Conservation (phyloP, 1,140 invertebrate species). For the Aphelenchoides avenae region DNA sequence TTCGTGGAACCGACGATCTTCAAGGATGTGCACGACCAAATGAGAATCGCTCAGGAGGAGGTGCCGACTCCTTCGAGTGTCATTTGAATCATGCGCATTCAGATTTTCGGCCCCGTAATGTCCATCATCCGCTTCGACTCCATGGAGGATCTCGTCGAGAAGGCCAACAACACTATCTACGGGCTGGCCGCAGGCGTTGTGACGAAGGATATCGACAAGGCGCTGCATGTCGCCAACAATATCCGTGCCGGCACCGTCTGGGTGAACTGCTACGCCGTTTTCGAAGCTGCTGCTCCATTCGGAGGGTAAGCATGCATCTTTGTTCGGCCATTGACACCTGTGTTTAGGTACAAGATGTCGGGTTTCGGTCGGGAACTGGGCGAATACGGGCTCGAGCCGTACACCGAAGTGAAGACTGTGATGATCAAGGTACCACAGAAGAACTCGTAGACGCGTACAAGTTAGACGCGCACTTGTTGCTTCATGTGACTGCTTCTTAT, state of each 20-base stretch:
- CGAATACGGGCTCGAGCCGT: constrained; percentile 54
- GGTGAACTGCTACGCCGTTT: constrained; percentile 35
- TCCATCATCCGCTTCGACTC: constrained; percentile 81
- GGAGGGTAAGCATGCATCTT: too few species aligned
- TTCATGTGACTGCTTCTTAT: too few species aligned
- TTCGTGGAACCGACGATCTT: constrained; percentile 94
- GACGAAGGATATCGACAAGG: constrained; percentile 66
- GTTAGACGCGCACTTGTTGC: too few species aligned
- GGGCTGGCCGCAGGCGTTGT: constrained; percentile 72
- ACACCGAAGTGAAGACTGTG: constrained; percentile 57
- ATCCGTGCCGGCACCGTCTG: constrained; percentile 88
- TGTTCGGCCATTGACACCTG: too few species aligned
- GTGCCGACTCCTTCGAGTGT: too few species aligned
- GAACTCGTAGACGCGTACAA: too few species aligned
- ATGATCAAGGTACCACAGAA: too few species aligned
- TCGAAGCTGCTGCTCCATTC: constrained; percentile 41
- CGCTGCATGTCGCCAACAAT: constrained; percentile 77
- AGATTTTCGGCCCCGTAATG: constrained; percentile 88
- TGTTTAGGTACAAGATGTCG: constrained; percentile 37
- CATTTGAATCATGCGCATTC: too few species aligned
- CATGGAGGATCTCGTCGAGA: constrained; percentile 79
- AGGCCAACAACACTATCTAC: constrained; percentile 80
- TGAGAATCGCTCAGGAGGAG: constrained; percentile 87
- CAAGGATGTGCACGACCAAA: constrained; percentile 81
- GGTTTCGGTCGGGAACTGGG: constrained; percentile 53